Evolutionary conservation across 2,888 invertebrate genomes (phyloP).

Genomic region (Limnephilus lunatus): DNA sequence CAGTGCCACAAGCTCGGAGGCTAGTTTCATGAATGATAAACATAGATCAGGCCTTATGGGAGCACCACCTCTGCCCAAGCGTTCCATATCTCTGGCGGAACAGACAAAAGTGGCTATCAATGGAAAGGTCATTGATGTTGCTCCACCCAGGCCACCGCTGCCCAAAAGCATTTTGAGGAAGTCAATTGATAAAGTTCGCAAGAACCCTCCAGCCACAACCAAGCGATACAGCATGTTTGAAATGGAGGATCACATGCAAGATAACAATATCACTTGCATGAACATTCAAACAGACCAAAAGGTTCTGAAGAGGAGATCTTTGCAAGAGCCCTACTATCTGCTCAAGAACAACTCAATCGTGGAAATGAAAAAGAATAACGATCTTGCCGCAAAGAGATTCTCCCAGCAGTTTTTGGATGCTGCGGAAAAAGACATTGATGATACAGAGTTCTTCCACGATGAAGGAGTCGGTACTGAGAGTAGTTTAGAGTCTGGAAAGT

Average conservation of each 20-base stretch:
- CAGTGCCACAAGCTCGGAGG: slow-evolving; percentile 84
- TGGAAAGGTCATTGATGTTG: slow-evolving; percentile 75
- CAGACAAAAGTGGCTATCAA: slow-evolving; percentile 72
- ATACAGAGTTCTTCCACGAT: slow-evolving; percentile 78
- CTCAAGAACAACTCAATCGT: slow-evolving; percentile 75
- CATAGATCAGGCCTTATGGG: slow-evolving; percentile 72
- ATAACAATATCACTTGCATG: slow-evolving; percentile 74
- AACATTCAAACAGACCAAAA: slow-evolving; percentile 75
- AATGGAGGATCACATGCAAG: slow-evolving; percentile 79
- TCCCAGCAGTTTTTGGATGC: slow-evolving; percentile 77
- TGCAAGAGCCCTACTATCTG: slow-evolving; percentile 85
- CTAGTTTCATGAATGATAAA: slow-evolving; percentile 81
- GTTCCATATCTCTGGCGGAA: slow-evolving; percentile 81
- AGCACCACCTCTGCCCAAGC: slow-evolving; percentile 81
- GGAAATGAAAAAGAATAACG: slow-evolving; percentile 75
- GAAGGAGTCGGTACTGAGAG: slow-evolving; percentile 81
- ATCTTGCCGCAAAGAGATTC: slow-evolving; percentile 76
- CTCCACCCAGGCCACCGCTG: slow-evolving; percentile 84
- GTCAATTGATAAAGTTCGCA: slow-evolving; percentile 77
- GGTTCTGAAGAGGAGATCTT: slow-evolving; percentile 83
- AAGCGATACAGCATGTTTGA: slow-evolving; percentile 91
- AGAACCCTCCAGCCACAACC: slow-evolving; percentile 74
- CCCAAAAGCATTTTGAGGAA: slow-evolving; percentile 86
- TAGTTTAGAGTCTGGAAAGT: slow-evolving; percentile 79
- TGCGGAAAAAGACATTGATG: slow-evolving; percentile 77